Percentiles rank a stretch among this genome's conserved stretches.
Conservation (phyloP, 2,113 vertebrate species). For the Syngnathus floridae region DNA sequence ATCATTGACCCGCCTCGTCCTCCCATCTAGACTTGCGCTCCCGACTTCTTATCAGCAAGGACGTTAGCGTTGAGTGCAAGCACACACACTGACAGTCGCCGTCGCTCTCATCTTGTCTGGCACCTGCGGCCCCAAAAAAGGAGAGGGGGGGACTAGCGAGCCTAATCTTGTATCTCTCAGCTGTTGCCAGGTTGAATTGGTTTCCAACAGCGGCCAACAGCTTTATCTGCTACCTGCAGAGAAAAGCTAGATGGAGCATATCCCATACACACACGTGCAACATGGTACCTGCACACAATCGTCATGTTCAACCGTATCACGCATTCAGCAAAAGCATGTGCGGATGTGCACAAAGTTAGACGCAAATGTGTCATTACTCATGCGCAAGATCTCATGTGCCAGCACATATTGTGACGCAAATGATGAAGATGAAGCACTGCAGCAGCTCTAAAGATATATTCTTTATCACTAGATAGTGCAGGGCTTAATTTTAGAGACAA, state of each 20-base stretch:
- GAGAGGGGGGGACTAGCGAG: conserved; percentile 22
- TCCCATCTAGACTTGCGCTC: conserved; percentile 21
- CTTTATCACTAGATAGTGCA: conserved; percentile 36
- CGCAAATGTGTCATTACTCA: conserved; percentile 11
- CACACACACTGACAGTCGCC: conserved; percentile 4
- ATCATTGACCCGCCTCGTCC: conserved; percentile 20
- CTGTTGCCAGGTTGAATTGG: conserved; percentile 47
- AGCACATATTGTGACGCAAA: conserved; percentile 11
- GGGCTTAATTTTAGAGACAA: conserved; percentile 47
- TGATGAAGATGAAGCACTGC: conserved; percentile 19
- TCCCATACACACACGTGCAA: conserved; percentile 27
- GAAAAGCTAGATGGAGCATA: conserved; percentile 40
- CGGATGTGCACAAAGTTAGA: conserved; percentile 13
- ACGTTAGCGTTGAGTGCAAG: conserved; percentile 26
- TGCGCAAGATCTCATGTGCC: not conserved
- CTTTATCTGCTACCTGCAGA: conserved; percentile 63
- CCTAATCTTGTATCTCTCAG: conserved; percentile 65
- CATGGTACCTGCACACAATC: conserved; percentile 19
- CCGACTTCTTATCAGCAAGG: conserved; percentile 31
- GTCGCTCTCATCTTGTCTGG: conserved; percentile 31
- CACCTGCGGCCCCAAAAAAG: conserved; percentile 35
- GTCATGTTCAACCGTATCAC: not conserved
- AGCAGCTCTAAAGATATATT: conserved; percentile 37
- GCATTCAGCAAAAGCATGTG: conserved; percentile 24
- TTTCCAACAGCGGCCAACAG: conserved; percentile 41